Evolutionary conservation across 2,888 invertebrate species (phyloP), one percentile per base, ranked within the genome.

Genomic region (Andrena bucephala): DNA sequence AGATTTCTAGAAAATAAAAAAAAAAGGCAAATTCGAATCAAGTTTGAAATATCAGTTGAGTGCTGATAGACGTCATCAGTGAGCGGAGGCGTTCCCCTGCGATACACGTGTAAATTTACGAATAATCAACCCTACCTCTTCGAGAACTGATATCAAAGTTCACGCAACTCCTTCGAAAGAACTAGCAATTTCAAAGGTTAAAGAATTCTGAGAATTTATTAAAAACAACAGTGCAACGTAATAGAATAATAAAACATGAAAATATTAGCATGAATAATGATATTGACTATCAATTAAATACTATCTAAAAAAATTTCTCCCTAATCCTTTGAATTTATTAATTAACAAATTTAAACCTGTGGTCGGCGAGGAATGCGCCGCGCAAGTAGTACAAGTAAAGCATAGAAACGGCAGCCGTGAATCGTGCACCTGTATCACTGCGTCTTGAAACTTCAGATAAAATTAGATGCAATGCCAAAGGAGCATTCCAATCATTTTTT

Each of bases 41-140:
- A 63, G 42, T 33, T 24, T 5, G 33, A 63, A 72, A 52, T 27
- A 33, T 52, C 33, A 72, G 33, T 33, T 8, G 13, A 63, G n/a
- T 16, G 20, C 24, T 33, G 2, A 20, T 42, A n/a, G 31, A 4
- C 33, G 7, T 50, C 13, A 31, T 62, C 24, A n/a, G 29, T 6
- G n/a, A 27, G 7, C 4, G 16, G 8, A 5, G 5, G 31, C 1
- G 20, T 67, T 33, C 16, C 42, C 42, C 2, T 42, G 16, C 42
- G 42, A 16, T 42, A 27, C 36, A 42, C 16, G 36, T 57, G 16
- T 57, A 27, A 48, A 16, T 31, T 24, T 20, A 24, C 29, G 0
- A 71, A 50, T n/a, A 48, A 63, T 72, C 29, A 52, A 33, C 16
- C 31, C 36, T 48, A 24, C 1, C 7, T 6, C 24, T 36, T 8